Percentiles rank a stretch among this genome's conserved stretches.
Conservation (phyloP, 2,113 vertebrate species). For the Cyrtonyx montezumae region DNA sequence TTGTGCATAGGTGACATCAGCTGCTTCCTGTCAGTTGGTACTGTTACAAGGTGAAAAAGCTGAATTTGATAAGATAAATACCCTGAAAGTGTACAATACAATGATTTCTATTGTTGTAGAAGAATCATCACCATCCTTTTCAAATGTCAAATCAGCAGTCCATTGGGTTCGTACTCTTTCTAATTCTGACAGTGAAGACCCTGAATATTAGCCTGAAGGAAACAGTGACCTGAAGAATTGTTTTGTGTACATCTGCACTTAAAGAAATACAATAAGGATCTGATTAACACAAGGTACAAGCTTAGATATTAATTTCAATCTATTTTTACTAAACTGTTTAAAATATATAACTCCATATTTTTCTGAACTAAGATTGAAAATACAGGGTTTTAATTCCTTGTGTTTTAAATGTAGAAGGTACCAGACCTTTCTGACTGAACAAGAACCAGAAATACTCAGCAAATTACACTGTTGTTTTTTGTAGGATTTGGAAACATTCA, state of each 20-base stretch:
- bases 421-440: rapidly evolving
- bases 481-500: background rate
- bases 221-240: too few relatives aligned
- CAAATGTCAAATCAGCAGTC: background rate
- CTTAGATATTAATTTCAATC: background rate
- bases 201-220: background rate
- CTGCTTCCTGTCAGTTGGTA: background rate
- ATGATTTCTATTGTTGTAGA: background rate
- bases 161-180: background rate
- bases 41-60: background rate
- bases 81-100: background rate
- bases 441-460: background rate
- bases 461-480: background rate
- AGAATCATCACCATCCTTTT: background rate
- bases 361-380: background rate
- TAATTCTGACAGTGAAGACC: background rate
- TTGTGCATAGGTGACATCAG: background rate
- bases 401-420: background rate
- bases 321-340: background rate
- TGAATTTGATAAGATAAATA: background rate
- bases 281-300: background rate
- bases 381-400: background rate
- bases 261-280: background rate
- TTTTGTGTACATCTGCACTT: background rate
- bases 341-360: background rate